Evolutionary conservation across 2,888 invertebrate genomes (phyloP), one percentile per base, ranked within the genome.

Genomic region (Agrotis ipsilon): DNA sequence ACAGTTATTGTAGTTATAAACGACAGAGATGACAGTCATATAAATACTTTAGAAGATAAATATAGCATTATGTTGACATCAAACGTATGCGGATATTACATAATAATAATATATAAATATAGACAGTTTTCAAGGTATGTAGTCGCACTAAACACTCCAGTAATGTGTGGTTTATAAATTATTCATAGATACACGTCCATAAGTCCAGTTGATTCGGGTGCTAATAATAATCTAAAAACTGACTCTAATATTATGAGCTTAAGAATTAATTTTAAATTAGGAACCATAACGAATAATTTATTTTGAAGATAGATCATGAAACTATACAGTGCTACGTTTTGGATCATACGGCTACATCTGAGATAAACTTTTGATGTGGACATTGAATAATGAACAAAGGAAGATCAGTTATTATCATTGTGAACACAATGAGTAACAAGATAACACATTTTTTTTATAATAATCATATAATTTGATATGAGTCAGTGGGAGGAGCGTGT

Each of bases 171-270:
- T 74, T 39, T 62, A 67, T 67, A 64, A 52, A 64, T 39, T 72
- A 80, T 65, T 62, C 6, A 72, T 68, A 72, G 58, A 77, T 68
- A 72, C 67, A 80, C 78, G 84, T 86, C 84, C 79, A 74, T 60
- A 77, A 77, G 82, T 86, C 86, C 86, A 82, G 57, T 81, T 70
- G 71, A 73, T 68, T 74, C 45, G 58, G 71, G 81, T 81, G 75
- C 84, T 74, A 70, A 72, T 74, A 70, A 73, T 63, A 57, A 73
- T 70, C 59, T 68, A 48, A 72, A 71, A 67, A 72, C 27, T 70
- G 67, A 76, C 9, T 57, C 18, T 32, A 21, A 49, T 66, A 62
- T 72, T 81, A 82, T 75, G 78, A 62, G 72, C 64, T 57, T 68
- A 58, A 0, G 24, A 18, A 52, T 51, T 16, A 24, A 24, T 19